Evolutionary conservation across 2,113 vertebrate species (phyloP).

Genomic region (Verasper variegatus): DNA sequence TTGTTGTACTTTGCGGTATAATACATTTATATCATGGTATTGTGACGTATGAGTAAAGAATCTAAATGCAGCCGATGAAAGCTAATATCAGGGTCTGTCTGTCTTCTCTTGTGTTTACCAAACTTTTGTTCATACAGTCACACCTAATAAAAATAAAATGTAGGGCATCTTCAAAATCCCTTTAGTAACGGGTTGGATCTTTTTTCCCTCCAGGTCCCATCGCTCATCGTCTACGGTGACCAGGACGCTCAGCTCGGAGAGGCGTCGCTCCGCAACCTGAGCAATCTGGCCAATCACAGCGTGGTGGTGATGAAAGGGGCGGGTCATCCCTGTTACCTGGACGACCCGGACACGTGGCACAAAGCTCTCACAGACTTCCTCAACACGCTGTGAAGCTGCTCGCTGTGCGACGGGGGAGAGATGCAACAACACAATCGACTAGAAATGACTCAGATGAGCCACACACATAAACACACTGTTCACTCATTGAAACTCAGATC

Average conservation of each 20-base stretch:
- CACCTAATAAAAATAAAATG: conserved; percentile 29
- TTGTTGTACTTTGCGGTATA: background rate
- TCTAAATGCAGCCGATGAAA: background rate
- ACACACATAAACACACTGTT: background rate
- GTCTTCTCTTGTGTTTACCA: background rate
- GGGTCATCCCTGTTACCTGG: conserved; percentile 94
- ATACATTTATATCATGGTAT: background rate
- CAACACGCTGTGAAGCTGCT: conserved; percentile 70
- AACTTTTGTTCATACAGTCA: conserved; percentile 8
- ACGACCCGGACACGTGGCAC: conserved; percentile 92
- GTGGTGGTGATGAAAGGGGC: conserved; percentile 91
- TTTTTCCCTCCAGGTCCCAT: conserved; percentile 81
- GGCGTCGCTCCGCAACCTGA: conserved; percentile 87
- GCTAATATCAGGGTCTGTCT: background rate
- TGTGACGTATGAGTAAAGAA: background rate
- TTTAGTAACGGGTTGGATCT: conserved; percentile 13
- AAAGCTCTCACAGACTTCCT: conserved; percentile 87
- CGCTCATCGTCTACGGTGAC: conserved; percentile 93
- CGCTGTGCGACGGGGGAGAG: background rate
- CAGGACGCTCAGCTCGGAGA: conserved; percentile 89
- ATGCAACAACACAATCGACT: too few relatives aligned
- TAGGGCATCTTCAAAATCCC: conserved; percentile 35
- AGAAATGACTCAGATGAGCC: conserved; percentile 9
- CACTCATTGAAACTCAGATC: conserved; percentile 3
- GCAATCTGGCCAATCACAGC: conserved; percentile 87